Evolutionary conservation across 1,140 invertebrate species (phyloP).

Genomic region (Drosophila pallidifrons): DNA sequence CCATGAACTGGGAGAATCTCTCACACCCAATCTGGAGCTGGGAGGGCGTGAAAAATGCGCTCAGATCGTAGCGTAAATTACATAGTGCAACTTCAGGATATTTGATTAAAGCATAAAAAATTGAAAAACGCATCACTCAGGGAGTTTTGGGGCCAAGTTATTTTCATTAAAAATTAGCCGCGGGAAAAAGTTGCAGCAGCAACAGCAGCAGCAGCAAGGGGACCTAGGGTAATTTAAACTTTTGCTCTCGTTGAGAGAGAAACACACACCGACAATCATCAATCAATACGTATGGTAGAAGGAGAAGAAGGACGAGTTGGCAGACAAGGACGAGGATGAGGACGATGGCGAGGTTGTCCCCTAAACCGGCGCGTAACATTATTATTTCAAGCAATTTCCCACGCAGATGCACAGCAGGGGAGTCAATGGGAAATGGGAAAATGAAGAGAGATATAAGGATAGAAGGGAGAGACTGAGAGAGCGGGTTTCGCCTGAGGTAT

Average conservation of each 20-base stretch:
- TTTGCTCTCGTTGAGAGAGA: constrained; percentile 56
- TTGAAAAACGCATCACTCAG: constrained; percentile 39
- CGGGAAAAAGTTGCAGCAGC: constrained; percentile 47
- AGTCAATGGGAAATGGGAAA: neutral
- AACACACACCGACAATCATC: constrained; percentile 70
- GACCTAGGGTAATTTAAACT: constrained; percentile 70
- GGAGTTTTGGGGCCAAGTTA: constrained; percentile 58
- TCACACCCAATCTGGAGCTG: neutral
- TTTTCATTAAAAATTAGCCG: constrained; percentile 76
- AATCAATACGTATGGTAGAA: constrained; percentile 68
- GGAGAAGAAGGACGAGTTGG: constrained; percentile 26
- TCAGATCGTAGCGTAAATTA: constrained; percentile 45
- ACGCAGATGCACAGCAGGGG: constrained; percentile 54
- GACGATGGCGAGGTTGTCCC: constrained; percentile 21
- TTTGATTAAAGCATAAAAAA: constrained; percentile 71
- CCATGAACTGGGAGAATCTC: too few relatives aligned
- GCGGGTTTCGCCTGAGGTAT: constrained; percentile 12
- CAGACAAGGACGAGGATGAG: constrained; percentile 3
- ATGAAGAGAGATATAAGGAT: neutral
- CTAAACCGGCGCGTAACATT: constrained; percentile 66
- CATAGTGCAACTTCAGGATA: constrained; percentile 43
- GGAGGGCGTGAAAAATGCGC: constrained; percentile 45
- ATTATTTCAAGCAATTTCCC: constrained; percentile 81
- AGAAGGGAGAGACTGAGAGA: neutral
- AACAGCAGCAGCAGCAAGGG: neutral